These are phyloP conservation scores for Drosophila grimshawi DNA, from an alignment of 1,140 invertebrate species.

Conservation along the genomic window DNA sequence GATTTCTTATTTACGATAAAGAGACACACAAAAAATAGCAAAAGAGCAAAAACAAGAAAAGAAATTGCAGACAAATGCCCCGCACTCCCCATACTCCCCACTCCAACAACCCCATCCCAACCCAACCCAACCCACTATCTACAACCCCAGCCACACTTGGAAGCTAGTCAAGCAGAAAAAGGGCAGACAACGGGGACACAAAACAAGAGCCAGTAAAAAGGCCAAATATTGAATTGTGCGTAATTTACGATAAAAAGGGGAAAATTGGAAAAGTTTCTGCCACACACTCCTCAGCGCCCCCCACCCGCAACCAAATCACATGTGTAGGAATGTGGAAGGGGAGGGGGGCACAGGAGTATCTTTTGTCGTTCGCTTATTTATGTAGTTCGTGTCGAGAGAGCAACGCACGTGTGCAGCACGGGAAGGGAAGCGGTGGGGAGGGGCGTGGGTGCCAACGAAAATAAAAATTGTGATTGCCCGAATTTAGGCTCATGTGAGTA, in stretches of 20 bases:
- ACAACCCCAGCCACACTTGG: constrained; percentile 31
- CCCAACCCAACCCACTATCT: background rate
- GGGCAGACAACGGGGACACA: constrained; percentile 69
- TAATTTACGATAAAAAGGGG: constrained; percentile 84
- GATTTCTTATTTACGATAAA: constrained; percentile 84
- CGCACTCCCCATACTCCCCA: constrained; percentile 1
- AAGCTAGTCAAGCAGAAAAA: constrained; percentile 77
- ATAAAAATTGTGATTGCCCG: constrained; percentile 81
- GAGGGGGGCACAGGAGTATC: constrained; percentile 14
- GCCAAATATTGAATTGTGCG: constrained; percentile 83
- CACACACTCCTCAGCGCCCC: background rate
- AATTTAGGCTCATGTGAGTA: constrained; percentile 37
- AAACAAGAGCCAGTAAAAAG: constrained; percentile 72
- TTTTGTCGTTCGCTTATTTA: constrained; percentile 70
- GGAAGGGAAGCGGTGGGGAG: constrained; percentile 2
- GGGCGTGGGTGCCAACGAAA: constrained; percentile 43
- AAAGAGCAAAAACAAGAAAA: constrained; percentile 68
- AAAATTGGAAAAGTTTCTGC: constrained; percentile 83
- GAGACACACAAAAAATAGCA: constrained; percentile 76
- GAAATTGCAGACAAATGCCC: constrained; percentile 42
- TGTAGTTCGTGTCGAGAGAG: constrained; percentile 69
- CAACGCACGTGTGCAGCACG: constrained; percentile 56
- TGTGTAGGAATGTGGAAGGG: background rate
- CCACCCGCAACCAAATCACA: constrained; percentile 26
- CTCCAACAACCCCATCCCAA: background rate